These are phyloP conservation scores for Microplitis mediator DNA, from an alignment of 1,140 invertebrate species.

Conservation along the genomic window DNA sequence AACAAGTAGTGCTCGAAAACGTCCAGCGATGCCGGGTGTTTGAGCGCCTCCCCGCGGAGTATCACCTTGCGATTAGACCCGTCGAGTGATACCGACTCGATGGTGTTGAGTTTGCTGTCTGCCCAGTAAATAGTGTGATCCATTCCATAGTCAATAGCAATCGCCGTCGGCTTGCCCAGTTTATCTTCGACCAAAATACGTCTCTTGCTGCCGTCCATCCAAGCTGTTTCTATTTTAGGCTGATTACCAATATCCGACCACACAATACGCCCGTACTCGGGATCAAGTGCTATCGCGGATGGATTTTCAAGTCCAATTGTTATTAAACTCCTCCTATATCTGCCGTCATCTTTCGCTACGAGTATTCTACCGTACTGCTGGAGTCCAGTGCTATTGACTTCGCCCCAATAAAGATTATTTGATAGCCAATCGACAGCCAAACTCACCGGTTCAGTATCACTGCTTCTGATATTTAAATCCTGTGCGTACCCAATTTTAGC, in stretches of 20 bases:
- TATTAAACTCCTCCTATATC: conserved; percentile 82
- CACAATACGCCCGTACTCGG: conserved; percentile 82
- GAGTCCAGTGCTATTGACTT: conserved; percentile 76
- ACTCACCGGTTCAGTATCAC: conserved; percentile 79
- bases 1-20: conserved; percentile 91
- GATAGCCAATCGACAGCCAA: conserved; percentile 91
- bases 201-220: conserved; percentile 94
- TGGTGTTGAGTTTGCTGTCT: conserved; percentile 91
- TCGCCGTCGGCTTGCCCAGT: conserved; percentile 83
- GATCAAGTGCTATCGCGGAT: conserved; percentile 86
- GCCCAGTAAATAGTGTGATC: conserved; percentile 93
- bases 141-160: conserved; percentile 90
- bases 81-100: conserved; percentile 87
- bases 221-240: conserved; percentile 87
- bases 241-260: conserved; percentile 87
- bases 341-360: conserved; percentile 86
- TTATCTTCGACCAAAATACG: conserved; percentile 78
- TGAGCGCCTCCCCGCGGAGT: conserved; percentile 73
- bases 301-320: conserved; percentile 78
- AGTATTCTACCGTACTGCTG: conserved; percentile 79
- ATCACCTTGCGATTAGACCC: conserved; percentile 79
- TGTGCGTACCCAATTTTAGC: conserved; percentile 86
- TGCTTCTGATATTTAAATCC: conserved; percentile 79
- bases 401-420: conserved; percentile 94
- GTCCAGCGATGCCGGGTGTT: conserved; percentile 86